Conservation (phyloP, 2,888 invertebrate genomes). For the Chrysolina haemoptera region DNA sequence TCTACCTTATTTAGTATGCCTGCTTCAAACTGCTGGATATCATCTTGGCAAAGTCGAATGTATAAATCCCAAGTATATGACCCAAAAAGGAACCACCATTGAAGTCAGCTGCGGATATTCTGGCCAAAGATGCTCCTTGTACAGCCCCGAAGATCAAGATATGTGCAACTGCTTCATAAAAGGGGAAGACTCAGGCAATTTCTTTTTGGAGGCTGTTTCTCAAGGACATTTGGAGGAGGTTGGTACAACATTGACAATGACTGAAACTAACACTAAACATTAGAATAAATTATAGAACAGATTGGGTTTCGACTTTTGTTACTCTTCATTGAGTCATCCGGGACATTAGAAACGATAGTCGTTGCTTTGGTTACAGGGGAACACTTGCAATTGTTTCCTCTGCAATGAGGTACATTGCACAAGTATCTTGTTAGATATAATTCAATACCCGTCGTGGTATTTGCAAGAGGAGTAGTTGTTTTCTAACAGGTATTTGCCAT, state of each 20-base stretch:
- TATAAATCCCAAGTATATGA: slow-evolving; percentile 17
- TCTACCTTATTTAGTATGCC: slow-evolving; percentile 30
- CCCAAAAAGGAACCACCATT: slow-evolving; percentile 25
- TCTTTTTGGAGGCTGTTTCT: slow-evolving; percentile 27
- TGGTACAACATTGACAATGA: not conserved
- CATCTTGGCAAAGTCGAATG: slow-evolving; percentile 29
- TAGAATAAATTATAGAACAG: too few relatives aligned
- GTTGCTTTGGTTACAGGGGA: too few relatives aligned
- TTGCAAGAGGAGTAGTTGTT: too few relatives aligned
- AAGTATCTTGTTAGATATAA: too few relatives aligned
- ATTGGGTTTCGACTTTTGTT: too few relatives aligned
- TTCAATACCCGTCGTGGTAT: too few relatives aligned
- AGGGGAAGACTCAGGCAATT: slow-evolving; percentile 24
- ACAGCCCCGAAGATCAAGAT: slow-evolving; percentile 27
- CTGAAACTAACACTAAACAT: too few relatives aligned
- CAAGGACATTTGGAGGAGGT: slow-evolving; percentile 14
- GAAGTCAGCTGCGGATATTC: slow-evolving; percentile 33
- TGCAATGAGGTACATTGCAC: too few relatives aligned
- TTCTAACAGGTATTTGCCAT: too few relatives aligned
- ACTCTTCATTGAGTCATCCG: too few relatives aligned
- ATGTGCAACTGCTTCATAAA: slow-evolving; percentile 28
- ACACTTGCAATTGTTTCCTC: too few relatives aligned
- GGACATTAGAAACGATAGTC: too few relatives aligned
- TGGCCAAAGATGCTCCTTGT: slow-evolving; percentile 31
- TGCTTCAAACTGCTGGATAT: slow-evolving; percentile 32